These are phyloP conservation scores for Collichthys lucidus DNA, from an alignment of 2,113 vertebrate species.

Conservation along the genomic window DNA sequence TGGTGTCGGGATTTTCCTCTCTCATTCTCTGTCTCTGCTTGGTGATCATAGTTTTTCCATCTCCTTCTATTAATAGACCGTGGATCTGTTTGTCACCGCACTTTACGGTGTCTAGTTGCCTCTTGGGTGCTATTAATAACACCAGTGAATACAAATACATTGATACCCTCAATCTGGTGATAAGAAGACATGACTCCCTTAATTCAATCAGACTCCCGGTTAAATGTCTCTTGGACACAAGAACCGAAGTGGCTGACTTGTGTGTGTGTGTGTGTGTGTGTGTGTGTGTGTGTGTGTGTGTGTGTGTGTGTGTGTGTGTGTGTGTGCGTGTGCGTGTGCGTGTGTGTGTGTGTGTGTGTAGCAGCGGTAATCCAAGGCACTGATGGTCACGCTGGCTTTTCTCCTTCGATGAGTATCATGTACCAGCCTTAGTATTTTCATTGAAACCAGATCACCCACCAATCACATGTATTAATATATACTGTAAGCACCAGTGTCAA, in stretches of 20 bases:
- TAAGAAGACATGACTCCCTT: slow-evolving; percentile 72
- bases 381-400: slow-evolving; percentile 45
- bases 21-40: slow-evolving; percentile 21
- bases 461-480: slow-evolving; percentile 65
- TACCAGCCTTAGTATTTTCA: slow-evolving; percentile 74
- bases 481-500: slow-evolving; percentile 46
- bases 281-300: slow-evolving; percentile 19
- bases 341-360: slow-evolving; percentile 13
- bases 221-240: slow-evolving; percentile 53
- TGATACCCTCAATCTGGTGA: slow-evolving; percentile 60
- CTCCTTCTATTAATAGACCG: slow-evolving; percentile 75
- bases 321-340: slow-evolving; percentile 15
- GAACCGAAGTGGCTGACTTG: slow-evolving; percentile 7
- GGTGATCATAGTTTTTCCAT: slow-evolving; percentile 67
- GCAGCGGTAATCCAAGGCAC: slow-evolving; percentile 33
- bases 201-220: slow-evolving; percentile 76
- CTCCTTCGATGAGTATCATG: slow-evolving; percentile 60
- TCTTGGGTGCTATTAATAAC: slow-evolving; percentile 80
- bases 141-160: slow-evolving; percentile 61
- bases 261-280: neutral
- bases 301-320: slow-evolving; percentile 16
- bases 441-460: slow-evolving; percentile 70
- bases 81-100: slow-evolving; percentile 76
- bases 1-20: slow-evolving; percentile 46
- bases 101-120: slow-evolving; percentile 80